Evolutionary conservation across 2,797 vertebrate genomes (phyloP).

Genomic region (Phataginus tetradactyla): DNA sequence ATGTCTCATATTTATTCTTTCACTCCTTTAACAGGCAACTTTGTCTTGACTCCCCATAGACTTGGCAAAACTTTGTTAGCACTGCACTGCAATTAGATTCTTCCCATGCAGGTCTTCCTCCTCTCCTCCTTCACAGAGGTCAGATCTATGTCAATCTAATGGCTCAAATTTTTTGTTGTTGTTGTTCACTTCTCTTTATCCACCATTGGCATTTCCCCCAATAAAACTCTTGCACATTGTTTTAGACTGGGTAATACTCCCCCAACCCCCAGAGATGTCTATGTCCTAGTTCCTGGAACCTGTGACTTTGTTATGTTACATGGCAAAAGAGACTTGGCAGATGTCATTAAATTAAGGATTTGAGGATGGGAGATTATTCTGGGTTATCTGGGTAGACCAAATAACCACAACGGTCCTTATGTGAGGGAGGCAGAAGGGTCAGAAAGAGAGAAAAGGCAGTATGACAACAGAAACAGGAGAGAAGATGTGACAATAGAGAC

Average conservation of each 20-base stretch:
- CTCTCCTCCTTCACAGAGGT: not conserved
- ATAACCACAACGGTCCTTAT: not conserved
- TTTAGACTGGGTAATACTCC: not conserved
- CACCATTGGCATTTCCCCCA: not conserved
- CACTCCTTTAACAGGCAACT: not conserved
- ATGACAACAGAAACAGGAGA: not conserved
- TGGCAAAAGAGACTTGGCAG: not conserved
- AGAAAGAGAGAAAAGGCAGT: not conserved
- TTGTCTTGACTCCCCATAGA: not conserved
- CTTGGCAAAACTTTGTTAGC: not conserved
- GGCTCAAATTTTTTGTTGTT: not conserved
- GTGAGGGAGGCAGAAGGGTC: not conserved
- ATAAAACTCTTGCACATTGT: not conserved
- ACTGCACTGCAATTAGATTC: not conserved
- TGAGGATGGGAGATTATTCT: not conserved
- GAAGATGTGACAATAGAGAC: fast-evolving
- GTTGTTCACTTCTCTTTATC: not conserved
- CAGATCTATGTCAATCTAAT: not conserved
- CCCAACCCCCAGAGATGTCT: not conserved
- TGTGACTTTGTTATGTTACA: not conserved
- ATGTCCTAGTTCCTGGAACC: not conserved
- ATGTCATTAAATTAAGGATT: not conserved
- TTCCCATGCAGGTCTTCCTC: not conserved
- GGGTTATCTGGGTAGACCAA: not conserved
- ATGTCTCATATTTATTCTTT: not conserved